These are phyloP conservation scores for Vireo altiloquus DNA, from an alignment of 2,113 vertebrate species.

Conservation along the genomic window DNA sequence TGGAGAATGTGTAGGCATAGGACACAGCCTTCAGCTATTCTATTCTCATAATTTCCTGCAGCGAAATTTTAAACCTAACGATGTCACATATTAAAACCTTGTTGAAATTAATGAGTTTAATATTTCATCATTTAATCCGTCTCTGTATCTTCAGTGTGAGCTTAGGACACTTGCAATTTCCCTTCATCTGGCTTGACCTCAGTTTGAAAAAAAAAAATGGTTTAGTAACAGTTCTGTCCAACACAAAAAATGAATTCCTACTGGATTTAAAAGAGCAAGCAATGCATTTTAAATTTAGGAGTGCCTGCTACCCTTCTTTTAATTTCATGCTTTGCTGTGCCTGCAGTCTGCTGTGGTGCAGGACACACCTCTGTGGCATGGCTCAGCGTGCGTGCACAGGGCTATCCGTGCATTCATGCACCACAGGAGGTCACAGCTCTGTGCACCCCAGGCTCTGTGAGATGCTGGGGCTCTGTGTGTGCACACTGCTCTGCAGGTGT, in stretches of 20 bases:
- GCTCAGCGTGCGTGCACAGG: rapidly evolving
- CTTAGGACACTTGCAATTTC: not conserved
- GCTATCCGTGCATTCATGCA: rapidly evolving
- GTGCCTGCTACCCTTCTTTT: not conserved
- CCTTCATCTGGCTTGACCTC: not conserved
- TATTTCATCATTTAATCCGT: not conserved
- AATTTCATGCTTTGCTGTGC: not conserved
- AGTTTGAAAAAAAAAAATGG: not conserved
- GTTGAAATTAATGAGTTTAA: constrained; percentile 9
- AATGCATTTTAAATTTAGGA: not conserved
- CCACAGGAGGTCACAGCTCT: rapidly evolving
- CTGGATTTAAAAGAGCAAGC: not conserved
- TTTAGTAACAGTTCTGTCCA: not conserved
- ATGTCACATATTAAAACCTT: not conserved
- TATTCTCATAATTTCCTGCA: not conserved
- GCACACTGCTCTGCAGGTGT: rapidly evolving
- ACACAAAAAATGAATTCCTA: not conserved
- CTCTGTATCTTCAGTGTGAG: not conserved
- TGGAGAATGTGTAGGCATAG: not conserved
- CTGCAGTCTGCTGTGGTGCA: not conserved
- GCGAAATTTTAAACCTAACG: not conserved
- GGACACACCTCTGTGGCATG: rapidly evolving
- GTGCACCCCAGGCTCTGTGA: rapidly evolving
- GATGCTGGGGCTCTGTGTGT: rapidly evolving
- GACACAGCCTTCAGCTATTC: not conserved